Evolutionary conservation across 2,797 vertebrate genomes (phyloP).

Genomic region (Loris lydekkerianus): DNA sequence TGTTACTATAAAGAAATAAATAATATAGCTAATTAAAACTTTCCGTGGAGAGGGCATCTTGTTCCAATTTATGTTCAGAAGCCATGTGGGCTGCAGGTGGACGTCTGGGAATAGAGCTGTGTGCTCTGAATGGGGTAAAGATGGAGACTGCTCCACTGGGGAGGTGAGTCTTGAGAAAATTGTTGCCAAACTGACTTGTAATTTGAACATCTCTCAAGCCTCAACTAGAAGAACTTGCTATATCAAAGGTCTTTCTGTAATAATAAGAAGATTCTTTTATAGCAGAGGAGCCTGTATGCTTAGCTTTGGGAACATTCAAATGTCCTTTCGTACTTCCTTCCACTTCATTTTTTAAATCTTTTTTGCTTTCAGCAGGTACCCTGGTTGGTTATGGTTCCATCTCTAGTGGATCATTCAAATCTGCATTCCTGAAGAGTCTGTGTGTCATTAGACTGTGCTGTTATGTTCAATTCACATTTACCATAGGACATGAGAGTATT

Average conservation of each 20-base stretch:
- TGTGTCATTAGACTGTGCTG: background rate
- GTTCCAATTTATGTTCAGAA: background rate
- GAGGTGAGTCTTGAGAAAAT: background rate
- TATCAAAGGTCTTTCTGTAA: background rate
- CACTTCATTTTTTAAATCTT: background rate
- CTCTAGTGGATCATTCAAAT: background rate
- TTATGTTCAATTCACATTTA: constrained; percentile 31
- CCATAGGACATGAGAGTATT: background rate
- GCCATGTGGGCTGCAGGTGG: background rate
- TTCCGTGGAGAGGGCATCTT: background rate
- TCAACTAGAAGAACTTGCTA: background rate
- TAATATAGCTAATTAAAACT: constrained; percentile 20
- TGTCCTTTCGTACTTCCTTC: background rate
- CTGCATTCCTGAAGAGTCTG: background rate
- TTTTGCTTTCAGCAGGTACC: background rate
- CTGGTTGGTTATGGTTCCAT: background rate
- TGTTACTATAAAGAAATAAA: constrained; percentile 14
- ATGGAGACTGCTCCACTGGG: background rate
- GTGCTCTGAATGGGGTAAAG: background rate
- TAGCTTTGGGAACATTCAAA: background rate
- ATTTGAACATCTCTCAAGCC: background rate
- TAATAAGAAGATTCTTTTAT: background rate
- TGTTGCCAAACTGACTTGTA: background rate
- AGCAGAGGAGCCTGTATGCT: background rate
- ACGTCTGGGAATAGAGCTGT: background rate